These are phyloP conservation scores for Linnaemya tessellans DNA, from an alignment of 2,888 invertebrate species.

Conservation along the genomic window DNA sequence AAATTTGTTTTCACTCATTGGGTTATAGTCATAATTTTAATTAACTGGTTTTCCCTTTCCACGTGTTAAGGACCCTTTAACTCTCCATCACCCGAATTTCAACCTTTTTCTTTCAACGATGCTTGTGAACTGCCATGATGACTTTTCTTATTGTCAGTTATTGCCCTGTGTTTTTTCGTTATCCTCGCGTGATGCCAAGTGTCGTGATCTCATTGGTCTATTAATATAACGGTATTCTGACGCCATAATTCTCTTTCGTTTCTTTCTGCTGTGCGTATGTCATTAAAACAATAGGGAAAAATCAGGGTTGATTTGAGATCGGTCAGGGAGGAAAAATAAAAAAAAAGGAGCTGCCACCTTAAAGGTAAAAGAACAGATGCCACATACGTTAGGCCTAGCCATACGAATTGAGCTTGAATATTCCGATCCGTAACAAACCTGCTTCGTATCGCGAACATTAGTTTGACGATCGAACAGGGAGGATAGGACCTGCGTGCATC, in stretches of 20 bases:
- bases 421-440: slow-evolving; percentile 5
- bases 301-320: neutral
- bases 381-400: too few species aligned
- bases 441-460: neutral
- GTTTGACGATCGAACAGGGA: slow-evolving; percentile 1
- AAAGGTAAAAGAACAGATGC: too few species aligned
- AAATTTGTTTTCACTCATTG: too few species aligned
- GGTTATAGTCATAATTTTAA: too few species aligned
- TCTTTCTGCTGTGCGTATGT: neutral
- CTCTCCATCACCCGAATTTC: too few species aligned
- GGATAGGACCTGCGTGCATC: neutral
- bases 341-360: neutral
- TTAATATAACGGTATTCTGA: neutral
- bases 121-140: too few species aligned
- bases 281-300: neutral
- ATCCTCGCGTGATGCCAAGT: neutral
- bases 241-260: neutral
- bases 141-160: too few species aligned
- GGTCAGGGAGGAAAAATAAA: too few species aligned
- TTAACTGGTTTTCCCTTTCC: too few species aligned
- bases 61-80: too few species aligned
- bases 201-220: neutral
- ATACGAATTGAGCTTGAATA: neutral
- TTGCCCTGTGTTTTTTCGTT: too few species aligned
- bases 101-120: too few species aligned